Evolutionary conservation across 2,113 vertebrate genomes (phyloP), one percentile per base, ranked within the genome.

Genomic region (Xenopus tropicalis): DNA sequence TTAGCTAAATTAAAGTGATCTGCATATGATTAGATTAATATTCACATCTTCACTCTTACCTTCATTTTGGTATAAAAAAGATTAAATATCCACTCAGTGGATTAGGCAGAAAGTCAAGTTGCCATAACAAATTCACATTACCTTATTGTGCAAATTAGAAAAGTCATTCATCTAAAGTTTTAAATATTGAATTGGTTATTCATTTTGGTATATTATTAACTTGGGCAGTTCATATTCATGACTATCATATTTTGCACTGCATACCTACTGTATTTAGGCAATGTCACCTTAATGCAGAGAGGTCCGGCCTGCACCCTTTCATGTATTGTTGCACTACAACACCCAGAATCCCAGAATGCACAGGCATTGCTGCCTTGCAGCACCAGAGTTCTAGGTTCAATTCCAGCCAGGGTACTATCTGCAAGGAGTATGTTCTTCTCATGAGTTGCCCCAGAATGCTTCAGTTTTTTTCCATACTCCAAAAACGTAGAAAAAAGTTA

Each of bases 41-140:
- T 90, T 93, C 90, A 88, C 93, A 93, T 95, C 94, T 93, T 90
- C 91, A 85, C 86, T 92, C 92, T 94, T 94, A 91, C 90, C 93
- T 94, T 90, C 89, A 88, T 90, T 95, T 94, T 95, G 92, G 95
- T 94, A 94, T 94, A 91, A 89, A 92, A 92, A 91, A 93, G 94
- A 96, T 98, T 95, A 96, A 91, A 90, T 87, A 90, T 88, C 90
- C 91, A 92, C 91, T 91, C 88, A 93, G 93, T 93, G 93, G 93
- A 98, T 96, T 98, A 96, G 83, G 89, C 85, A 86, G 92, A 94
- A 88, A 93, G 93, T 94, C 92, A 90, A 91, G 89, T 84, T 82
- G 86, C 79, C 87, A 83, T 83, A 84, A 88, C 83, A 86, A 91
- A 92, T 90, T 92, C 90, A 89, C 88, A 93, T 93, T 93, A 90